Evolutionary conservation across 1,140 invertebrate species (phyloP).

Genomic region (Formica exsecta): DNA sequence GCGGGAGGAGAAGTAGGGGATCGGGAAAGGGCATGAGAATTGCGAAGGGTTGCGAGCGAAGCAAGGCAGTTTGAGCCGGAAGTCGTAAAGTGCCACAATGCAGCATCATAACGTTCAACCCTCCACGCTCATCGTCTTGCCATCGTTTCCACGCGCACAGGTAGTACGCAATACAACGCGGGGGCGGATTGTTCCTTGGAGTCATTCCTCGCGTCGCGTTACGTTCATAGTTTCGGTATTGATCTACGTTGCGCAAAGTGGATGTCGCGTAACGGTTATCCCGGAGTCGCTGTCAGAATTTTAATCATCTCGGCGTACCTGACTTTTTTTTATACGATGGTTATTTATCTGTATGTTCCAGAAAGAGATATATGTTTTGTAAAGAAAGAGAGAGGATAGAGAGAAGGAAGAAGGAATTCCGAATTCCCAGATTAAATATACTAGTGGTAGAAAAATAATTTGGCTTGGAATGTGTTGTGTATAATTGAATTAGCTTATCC

Average conservation of each 20-base stretch:
- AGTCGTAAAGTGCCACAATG: constrained; percentile 76
- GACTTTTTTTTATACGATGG: background rate
- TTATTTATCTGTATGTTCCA: background rate
- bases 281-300: constrained; percentile 16
- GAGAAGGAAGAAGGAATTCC: background rate
- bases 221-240: constrained; percentile 58
- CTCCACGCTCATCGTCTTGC: constrained; percentile 33
- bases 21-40: constrained; percentile 25
- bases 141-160: constrained; percentile 24
- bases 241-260: constrained; percentile 56
- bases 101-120: constrained; percentile 67
- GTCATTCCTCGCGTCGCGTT: constrained; percentile 43
- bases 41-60: constrained; percentile 39
- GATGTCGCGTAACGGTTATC: constrained; percentile 27
- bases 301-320: constrained; percentile 8
- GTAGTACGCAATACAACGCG: constrained; percentile 30
- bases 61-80: constrained; percentile 64
- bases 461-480: background rate
- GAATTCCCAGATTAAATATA: background rate
- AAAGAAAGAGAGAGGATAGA: too few relatives aligned
- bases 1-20: background rate
- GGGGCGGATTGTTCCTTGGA: constrained; percentile 48
- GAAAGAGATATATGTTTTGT: background rate
- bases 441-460: background rate
- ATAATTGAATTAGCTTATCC: background rate